Base-by-base conservation (phyloP, 1,140 invertebrate genomes). In the Drosophila arizonae region DNA sequence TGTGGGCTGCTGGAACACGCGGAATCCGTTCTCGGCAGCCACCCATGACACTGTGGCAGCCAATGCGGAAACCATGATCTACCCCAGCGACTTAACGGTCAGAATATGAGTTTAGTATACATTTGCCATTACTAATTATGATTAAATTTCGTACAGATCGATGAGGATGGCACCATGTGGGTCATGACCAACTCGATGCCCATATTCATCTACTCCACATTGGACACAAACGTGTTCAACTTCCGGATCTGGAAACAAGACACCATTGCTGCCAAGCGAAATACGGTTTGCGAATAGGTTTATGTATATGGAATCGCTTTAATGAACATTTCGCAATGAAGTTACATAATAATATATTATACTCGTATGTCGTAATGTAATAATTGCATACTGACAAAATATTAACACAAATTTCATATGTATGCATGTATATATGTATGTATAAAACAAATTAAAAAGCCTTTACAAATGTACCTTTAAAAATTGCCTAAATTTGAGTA, bases 1-100 rank as follows among this genome's bases (percentile, higher is more conserved):
- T 1, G 91, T 96, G 0, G 94, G 94, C 2, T 96, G 95, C 72
- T 96, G 95, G 95, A 95, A 95, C 70, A 94, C 93, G 0, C 92
- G 26, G 2, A 43, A 55, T 0, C 84, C 93, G 1, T 91, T 96
- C 9, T 92, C 89, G 10, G 90, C 93, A 1, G 88, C 93, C 10
- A 94, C 94, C 81, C 90, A 96, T 26, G 94, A 92, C 1, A 91
- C 93, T 9, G 79, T 96, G 1, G 94, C 93, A 0, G 89, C 93
- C 64, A 93, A 96, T 77, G 91, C 91, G 6, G 76, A 91, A 45
- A 92, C 81, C 1, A 92, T 96, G 72, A 94, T 95, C 73, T 96
- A 96, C 92, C 94, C 95, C 33, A 91, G 91, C 77, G 91, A 92
- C 66, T 74, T 92, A 54, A 88, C 84, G 64, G 91, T 92, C 4